Base-by-base conservation (phyloP, 1,140 invertebrate genomes). In the Trichonephila inaurata region DNA sequence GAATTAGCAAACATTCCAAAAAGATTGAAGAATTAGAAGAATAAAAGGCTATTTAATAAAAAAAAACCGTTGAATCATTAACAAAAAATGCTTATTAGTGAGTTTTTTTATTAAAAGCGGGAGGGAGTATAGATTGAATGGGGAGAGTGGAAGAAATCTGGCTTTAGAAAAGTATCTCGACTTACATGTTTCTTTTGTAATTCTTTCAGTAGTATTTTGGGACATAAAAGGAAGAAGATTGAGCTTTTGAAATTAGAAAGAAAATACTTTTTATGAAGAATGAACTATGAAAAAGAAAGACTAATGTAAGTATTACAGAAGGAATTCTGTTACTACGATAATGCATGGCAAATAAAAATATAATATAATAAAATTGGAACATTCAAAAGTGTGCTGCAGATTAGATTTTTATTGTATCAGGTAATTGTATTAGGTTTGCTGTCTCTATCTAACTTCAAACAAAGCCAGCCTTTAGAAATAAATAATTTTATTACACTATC, bases 131-230 rank as follows among this genome's bases (percentile, higher is more conserved):
- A 40, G 51, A 51, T 51, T 51, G 51, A 51, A 51, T 77, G 28
- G 14, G 6, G 10, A 18, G 69, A 6, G 72, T 12, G 28, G 72
- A 28, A 28, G 66, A 66, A 24, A 69, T 8, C n/a, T 28, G 66
- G n/a, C 66, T 77, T 77, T 18, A 64, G 28, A 28, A 77, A 77
- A 77, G 33, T 77, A 33, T 77, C 33, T 33, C 28, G 28, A 40
- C 28, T 77, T 40, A 40, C 28, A 77, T 51, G 28, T 77, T 77
- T 16, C 33, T 77, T 77, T 77, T 77, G 72, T 77, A 77, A 77
- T 77, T 18, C 72, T 77, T 18, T 40, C 14, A 28, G 24, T 33
- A 77, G 4, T 28, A 77, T 33, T 77, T 77, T 24, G 12, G 28
- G 12, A 28, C 1, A 77, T 14, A 16, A 77, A 16, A 33, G 28